Percentiles rank a stretch among this genome's conserved stretches.
Conservation (phyloP, 2,888 invertebrate species). For the Heliconius hortense region DNA sequence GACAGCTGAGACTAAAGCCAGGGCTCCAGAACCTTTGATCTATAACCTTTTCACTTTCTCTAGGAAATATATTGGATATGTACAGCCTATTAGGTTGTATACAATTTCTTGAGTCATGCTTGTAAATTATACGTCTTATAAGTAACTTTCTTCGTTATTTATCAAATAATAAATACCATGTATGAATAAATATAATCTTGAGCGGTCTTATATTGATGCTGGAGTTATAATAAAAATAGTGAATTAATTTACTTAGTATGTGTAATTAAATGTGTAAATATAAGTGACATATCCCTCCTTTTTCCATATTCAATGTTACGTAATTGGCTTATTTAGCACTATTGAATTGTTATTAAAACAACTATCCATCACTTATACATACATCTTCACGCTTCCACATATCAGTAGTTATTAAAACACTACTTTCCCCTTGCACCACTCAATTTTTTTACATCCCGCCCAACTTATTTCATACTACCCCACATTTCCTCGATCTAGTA, state of each 20-base stretch:
- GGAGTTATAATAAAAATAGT: background rate
- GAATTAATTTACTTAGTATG: background rate
- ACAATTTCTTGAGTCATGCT: constrained; percentile 26
- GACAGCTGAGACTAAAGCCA: background rate
- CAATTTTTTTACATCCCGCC: too few relatives aligned
- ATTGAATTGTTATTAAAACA: too few relatives aligned
- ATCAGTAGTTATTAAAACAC: too few relatives aligned
- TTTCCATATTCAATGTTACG: background rate
- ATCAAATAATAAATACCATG: background rate
- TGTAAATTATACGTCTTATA: constrained; percentile 18
- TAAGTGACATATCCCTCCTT: background rate
- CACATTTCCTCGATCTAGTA: too few relatives aligned
- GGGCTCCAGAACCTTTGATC: constrained; percentile 36
- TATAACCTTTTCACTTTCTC: constrained; percentile 35
- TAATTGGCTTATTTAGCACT: too few relatives aligned
- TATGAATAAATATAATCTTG: background rate
- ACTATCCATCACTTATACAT: too few relatives aligned
- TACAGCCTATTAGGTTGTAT: constrained; percentile 10
- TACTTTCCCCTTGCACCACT: too few relatives aligned
- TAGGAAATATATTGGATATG: constrained; percentile 14
- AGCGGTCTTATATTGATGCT: background rate
- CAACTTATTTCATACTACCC: too few relatives aligned
- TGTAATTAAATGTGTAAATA: background rate
- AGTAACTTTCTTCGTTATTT: background rate
- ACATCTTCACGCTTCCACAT: too few relatives aligned